Percentiles rank a stretch among this genome's conserved stretches.
These are phyloP conservation scores for Osmerus mordax DNA, from an alignment of 2,113 vertebrate genomes.

Conservation along the genomic window DNA sequence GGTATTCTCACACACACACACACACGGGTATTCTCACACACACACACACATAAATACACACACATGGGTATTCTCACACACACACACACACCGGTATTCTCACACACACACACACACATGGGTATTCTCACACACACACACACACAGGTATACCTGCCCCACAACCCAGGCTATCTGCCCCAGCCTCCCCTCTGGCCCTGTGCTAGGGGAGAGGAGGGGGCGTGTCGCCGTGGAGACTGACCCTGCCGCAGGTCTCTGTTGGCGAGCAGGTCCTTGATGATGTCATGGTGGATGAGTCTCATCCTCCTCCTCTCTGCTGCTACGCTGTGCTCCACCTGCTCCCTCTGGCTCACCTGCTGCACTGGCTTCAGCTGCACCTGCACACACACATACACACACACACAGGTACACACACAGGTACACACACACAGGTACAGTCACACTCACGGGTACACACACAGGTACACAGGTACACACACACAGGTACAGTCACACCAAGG, in stretches of 20 bases:
- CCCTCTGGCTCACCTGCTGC: conserved; percentile 57
- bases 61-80: background rate
- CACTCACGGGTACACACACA: too few species aligned
- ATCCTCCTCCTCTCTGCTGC: conserved; percentile 86
- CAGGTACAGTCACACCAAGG: too few species aligned
- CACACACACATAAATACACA: background rate
- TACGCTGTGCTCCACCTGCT: conserved; percentile 78
- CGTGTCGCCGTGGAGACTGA: conserved; percentile 32
- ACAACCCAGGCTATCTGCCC: too few species aligned
- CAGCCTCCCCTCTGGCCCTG: too few species aligned
- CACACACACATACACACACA: background rate
- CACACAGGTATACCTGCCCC: background rate
- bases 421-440: too few species aligned
- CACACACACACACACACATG: too few species aligned
- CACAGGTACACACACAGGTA: too few species aligned
- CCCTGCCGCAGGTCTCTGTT: conserved; percentile 61
- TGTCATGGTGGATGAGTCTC: conserved; percentile 83
- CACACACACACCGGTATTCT: too few species aligned
- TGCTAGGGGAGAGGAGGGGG: background rate
- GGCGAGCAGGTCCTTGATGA: conserved; percentile 82
- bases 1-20: too few species aligned
- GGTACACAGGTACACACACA: too few species aligned
- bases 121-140: background rate
- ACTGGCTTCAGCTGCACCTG: conserved; percentile 69
- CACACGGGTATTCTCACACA: background rate